Evolutionary conservation across 2,888 invertebrate species (phyloP).

Genomic region (Linnaemya tessellans): DNA sequence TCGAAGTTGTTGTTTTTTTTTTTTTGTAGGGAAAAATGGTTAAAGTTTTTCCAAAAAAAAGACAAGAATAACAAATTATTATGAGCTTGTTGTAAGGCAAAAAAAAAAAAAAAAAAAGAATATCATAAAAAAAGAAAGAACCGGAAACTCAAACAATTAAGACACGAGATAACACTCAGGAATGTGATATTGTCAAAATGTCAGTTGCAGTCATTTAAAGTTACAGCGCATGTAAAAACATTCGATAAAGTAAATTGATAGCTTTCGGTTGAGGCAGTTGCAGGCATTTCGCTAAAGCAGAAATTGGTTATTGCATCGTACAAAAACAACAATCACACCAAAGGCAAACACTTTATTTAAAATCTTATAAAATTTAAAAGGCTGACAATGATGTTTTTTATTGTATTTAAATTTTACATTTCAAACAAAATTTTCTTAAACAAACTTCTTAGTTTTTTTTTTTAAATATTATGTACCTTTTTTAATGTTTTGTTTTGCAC

Average conservation of each 20-base stretch:
- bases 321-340: not conserved
- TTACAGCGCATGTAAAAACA: conserved; percentile 47
- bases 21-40: conserved; percentile 41
- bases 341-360: no score
- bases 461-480: not conserved
- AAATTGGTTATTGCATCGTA: no score
- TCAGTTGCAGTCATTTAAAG: conserved; percentile 51
- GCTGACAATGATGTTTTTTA: no score
- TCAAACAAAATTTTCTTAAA: not conserved
- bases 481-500: not conserved
- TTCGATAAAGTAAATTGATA: conserved; percentile 54
- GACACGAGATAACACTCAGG: conserved; percentile 50
- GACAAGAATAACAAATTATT: conserved; percentile 56
- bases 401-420: no score
- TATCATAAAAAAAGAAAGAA: conserved; percentile 10
- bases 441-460: not conserved
- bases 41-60: conserved; percentile 57
- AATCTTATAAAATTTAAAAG: no score
- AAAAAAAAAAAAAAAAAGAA: conserved; percentile 12
- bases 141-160: conserved; percentile 10
- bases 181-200: conserved; percentile 55
- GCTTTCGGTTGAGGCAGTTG: conserved; percentile 29
- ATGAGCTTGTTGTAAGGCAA: conserved; percentile 50
- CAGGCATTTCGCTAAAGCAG: not conserved
- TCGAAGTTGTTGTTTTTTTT: conserved; percentile 39